Evolutionary conservation across 2,113 vertebrate genomes (phyloP), one percentile per base, ranked within the genome.

Genomic region (Scopus umbretta): DNA sequence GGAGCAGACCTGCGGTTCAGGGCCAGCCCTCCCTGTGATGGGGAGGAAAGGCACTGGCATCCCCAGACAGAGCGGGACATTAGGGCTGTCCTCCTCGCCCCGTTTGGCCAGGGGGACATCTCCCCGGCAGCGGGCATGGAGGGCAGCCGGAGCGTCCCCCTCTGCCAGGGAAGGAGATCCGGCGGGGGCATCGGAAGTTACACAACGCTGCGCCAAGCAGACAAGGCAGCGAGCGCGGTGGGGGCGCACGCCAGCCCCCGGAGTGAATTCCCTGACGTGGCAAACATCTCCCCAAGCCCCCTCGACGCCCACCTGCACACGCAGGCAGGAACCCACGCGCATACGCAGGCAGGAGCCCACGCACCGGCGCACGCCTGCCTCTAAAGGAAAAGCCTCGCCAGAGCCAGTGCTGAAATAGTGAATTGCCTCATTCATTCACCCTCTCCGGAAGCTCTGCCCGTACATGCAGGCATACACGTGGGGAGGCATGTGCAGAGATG

Each of bases 181-280:
- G 53, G 93, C 2, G 27, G 30, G 67, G 87, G 70, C 81, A 85
- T 91, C 85, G 85, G 96, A 94, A 94, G 49, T 97, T 95, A 97
- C 93, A 93, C 94, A 96, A 96, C 34, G 19, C 93, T 71, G 94
- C 38, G 40, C 80, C 65, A 81, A 79, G 87, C 92, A 79, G 90
- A 90, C 87, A 21, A 94, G 78, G 94, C 84, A 93, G 74, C 5
- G n/a, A 96, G 95, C 11, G 0, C 4, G 6, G 94, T 18, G 90
- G 93, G 87, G 96, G 94, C 36, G 38, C 34, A 8, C 11, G 6
- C 25, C 80, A 67, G 93, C 93, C 93, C 86, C 89, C 82, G 17
- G 79, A 92, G 96, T 96, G 96, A 95, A 97, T 97, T 95, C 96
- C 96, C 96, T 97, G 96, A 97, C 92, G 95, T 96, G 96, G 95